phyloP scores from a whole-genome alignment of 1,140 invertebrate genomes.

The Pseudomyrmex flavicornis region DNA sequence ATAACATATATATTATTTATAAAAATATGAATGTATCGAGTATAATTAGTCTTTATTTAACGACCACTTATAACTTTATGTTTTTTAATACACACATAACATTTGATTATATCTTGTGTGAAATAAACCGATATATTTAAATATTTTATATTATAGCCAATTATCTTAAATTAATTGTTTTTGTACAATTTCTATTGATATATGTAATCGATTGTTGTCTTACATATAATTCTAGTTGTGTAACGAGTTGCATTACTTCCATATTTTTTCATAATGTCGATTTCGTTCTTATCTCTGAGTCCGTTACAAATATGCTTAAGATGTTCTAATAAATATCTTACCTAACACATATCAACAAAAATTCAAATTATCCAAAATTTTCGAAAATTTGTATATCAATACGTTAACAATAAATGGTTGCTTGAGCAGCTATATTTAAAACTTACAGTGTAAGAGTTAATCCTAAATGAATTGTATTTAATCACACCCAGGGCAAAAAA shows the following conservation, averaged over 20 bases:
- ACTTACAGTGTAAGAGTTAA: not conserved
- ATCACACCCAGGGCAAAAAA: not conserved
- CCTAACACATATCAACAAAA: not conserved
- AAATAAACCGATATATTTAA: too few species aligned
- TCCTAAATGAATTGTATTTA: not conserved
- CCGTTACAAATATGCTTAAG: not conserved
- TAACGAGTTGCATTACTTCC: not conserved
- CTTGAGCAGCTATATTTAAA: not conserved
- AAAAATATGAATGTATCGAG: too few species aligned
- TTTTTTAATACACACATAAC: too few species aligned
- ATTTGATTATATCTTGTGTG: too few species aligned
- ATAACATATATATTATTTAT: too few species aligned
- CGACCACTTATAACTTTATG: too few species aligned
- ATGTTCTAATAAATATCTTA: conserved; percentile 21
- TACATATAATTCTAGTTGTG: conserved; percentile 1
- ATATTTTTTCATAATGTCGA: conserved; percentile 13
- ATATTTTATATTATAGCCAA: not conserved
- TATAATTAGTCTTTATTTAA: too few species aligned
- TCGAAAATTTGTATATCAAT: not conserved
- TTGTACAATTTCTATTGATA: not conserved
- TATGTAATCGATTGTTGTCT: not conserved
- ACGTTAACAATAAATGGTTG: not conserved
- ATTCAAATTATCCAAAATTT: too few species aligned
- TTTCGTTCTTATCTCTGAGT: conserved; percentile 12
- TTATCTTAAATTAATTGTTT: not conserved